Base-by-base conservation (phyloP, 2,113 vertebrate genomes). In the Tachysurus vachellii region DNA sequence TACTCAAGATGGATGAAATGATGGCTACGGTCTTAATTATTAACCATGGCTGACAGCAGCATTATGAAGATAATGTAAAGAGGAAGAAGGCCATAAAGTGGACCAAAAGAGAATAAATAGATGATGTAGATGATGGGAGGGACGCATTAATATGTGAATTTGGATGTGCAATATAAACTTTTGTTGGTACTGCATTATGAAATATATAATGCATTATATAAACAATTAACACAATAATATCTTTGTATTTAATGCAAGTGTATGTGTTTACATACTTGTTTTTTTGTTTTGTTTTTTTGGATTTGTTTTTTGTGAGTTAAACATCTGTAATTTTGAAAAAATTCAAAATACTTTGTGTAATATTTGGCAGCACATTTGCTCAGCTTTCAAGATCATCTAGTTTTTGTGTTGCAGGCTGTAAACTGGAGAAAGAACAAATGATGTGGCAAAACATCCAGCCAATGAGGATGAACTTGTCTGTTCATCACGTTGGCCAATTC, bases 11-110 rank as follows among this genome's bases (percentile, higher is more conserved):
- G 17, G 89, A 91, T 86, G 90, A 93, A 94, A 93, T 94, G 93
- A 95, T 95, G 94, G 91, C 90, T 88, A 83, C 91, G 91, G 87
- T 93, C 92, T 95, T 94, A 95, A 95, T 95, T 94, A 95, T 95
- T 95, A 94, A 95, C 94, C 92, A 95, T 92, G 91, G 94, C 94
- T 95, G 94, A 95, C 94, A 92, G 92, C 94, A 95, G 93, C 93
- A 88, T 94, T 94, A 94, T 94, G 93, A 93, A 94, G 92, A 94
- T 95, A 95, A 95, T 95, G 94, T 92, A 94, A 91, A 94, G 86
- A 93, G 93, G 93, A 95, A 94, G 93, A 94, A 93, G 93, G 90
- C 91, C 93, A 93, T 93, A 91, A 90, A 95, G 91, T 91, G 85
- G 91, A 86, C 91, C 93, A 92, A 28, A 92, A 89, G 89, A 92